phyloP scores from a whole-genome alignment of 2,888 invertebrate species.

The Mimumesa dahlbomi region DNA sequence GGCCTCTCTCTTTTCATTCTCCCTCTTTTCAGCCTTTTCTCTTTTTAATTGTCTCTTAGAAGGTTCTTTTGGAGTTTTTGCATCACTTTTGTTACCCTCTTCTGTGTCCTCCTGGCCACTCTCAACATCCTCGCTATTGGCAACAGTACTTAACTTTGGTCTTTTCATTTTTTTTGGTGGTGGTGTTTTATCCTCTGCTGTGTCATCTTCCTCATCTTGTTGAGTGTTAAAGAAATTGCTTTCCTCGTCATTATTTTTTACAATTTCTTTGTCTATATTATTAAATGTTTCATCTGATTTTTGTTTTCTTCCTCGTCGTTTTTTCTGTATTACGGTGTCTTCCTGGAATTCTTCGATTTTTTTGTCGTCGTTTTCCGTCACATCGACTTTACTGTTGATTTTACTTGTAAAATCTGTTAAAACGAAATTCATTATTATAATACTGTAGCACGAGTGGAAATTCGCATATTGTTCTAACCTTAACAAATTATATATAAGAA shows the following conservation, averaged over 20 bases:
- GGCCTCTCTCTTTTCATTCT: constrained; percentile 82
- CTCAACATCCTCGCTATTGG: too few relatives aligned
- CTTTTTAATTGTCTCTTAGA: constrained; percentile 86
- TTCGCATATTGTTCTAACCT: not conserved
- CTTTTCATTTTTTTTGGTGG: constrained; percentile 13
- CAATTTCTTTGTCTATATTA: not conserved
- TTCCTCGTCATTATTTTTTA: constrained; percentile 3
- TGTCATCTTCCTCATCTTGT: constrained; percentile 66
- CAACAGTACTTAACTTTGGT: constrained; percentile 13
- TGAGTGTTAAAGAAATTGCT: not conserved
- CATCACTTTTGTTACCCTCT: constrained; percentile 43
- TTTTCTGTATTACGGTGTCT: constrained; percentile 4
- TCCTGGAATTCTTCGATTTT: constrained; percentile 5
- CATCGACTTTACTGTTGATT: constrained; percentile 1
- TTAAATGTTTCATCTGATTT: constrained; percentile 20
- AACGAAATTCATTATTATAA: not conserved
- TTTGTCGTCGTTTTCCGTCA: not conserved
- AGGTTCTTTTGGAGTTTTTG: constrained; percentile 77
- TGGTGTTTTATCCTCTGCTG: not conserved
- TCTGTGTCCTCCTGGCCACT: constrained; percentile 20
- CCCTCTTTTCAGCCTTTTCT: constrained; percentile 83
- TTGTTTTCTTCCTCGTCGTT: constrained; percentile 19
- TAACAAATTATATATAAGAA: too few relatives aligned
- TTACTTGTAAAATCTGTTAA: constrained; percentile 15
- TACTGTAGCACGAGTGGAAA: not conserved